phyloP scores from a whole-genome alignment of 2,113 vertebrate species.

The Nothocercus nigrocapillus region DNA sequence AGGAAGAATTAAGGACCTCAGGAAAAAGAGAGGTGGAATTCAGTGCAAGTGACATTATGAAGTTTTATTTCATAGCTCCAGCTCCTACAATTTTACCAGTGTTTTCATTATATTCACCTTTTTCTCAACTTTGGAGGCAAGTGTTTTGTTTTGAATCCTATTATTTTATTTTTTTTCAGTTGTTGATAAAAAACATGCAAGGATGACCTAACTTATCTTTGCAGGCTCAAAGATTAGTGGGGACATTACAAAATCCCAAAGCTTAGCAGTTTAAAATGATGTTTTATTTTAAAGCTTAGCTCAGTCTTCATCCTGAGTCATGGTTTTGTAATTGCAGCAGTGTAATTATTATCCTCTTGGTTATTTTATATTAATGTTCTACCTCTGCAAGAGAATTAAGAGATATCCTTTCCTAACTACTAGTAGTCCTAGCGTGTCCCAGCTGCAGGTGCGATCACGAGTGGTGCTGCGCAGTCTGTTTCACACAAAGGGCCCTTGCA shows the following conservation, averaged over 20 bases:
- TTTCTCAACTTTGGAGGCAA: background rate
- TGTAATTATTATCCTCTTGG: background rate
- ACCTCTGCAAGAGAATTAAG: background rate
- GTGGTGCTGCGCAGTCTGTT: background rate
- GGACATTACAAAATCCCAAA: background rate
- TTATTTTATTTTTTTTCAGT: background rate
- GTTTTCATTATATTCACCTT: background rate
- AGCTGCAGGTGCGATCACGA: rapidly evolving
- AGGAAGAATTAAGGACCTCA: conserved; percentile 9
- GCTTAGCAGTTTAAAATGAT: background rate
- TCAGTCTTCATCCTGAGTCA: background rate
- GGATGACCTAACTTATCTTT: background rate
- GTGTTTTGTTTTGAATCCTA: background rate
- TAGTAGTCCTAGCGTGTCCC: background rate
- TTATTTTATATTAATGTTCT: background rate
- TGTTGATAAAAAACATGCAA: background rate
- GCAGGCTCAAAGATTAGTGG: background rate
- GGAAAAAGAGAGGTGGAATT: conserved; percentile 42
- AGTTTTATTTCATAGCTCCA: background rate
- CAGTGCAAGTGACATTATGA: background rate
- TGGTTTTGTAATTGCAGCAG: background rate
- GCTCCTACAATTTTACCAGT: background rate
- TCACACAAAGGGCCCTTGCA: background rate
- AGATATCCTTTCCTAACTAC: background rate
- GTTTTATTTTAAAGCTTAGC: background rate